These are phyloP conservation scores for Pangasius krempfi DNA, from an alignment of 2,797 vertebrate species.

Conservation along the genomic window DNA sequence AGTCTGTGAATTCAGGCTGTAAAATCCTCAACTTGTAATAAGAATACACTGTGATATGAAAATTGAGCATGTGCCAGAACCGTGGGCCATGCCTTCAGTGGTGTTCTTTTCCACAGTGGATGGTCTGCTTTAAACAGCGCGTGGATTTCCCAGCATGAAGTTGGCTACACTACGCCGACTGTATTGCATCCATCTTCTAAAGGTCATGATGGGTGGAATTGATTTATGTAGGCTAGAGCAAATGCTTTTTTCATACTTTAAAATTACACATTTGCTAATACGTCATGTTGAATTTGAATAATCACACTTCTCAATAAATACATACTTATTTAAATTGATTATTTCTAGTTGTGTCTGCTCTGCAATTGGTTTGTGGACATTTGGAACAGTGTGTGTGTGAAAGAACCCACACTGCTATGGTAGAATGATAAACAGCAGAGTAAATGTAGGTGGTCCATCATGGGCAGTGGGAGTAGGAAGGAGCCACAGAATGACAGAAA, in stretches of 20 bases:
- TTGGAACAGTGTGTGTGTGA: background rate
- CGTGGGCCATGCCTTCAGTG: background rate
- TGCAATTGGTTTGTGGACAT: slow-evolving; percentile 13
- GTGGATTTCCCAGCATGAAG: slow-evolving; percentile 29
- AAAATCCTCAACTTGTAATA: slow-evolving; percentile 3
- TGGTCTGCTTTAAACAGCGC: slow-evolving; percentile 24
- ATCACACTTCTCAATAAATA: slow-evolving; percentile 16
- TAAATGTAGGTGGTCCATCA: slow-evolving; percentile 25
- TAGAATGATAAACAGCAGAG: slow-evolving; percentile 18
- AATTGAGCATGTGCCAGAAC: slow-evolving; percentile 3
- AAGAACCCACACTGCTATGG: background rate
- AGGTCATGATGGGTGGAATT: slow-evolving; percentile 52
- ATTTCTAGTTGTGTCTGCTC: slow-evolving; percentile 21
- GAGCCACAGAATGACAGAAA: slow-evolving; percentile 34
- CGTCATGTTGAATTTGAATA: slow-evolving; percentile 19
- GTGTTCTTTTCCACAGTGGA: background rate
- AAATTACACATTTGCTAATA: slow-evolving; percentile 31
- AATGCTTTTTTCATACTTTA: slow-evolving; percentile 19
- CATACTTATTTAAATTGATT: slow-evolving; percentile 10
- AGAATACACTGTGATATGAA: slow-evolving; percentile 1
- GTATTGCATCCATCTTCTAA: slow-evolving; percentile 47
- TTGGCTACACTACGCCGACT: slow-evolving; percentile 22
- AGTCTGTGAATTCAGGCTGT: background rate
- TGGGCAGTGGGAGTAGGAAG: slow-evolving; percentile 19
- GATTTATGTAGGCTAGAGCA: slow-evolving; percentile 49